Base-by-base conservation (phyloP, 1,140 invertebrate species). In the Theocolax elegans region DNA sequence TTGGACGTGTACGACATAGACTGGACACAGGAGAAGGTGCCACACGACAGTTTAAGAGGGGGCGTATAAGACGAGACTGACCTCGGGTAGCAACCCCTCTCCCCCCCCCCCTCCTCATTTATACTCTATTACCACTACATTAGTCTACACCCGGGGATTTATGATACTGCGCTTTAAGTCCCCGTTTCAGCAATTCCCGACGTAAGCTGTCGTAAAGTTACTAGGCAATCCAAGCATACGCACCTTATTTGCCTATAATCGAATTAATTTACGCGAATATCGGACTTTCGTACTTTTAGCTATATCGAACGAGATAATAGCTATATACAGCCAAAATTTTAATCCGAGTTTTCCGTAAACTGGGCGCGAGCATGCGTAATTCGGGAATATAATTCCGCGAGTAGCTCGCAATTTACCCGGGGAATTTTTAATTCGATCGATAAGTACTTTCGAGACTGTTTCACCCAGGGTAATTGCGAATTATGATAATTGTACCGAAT, bases 91-190 rank as follows among this genome's bases (percentile, higher is more conserved):
- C 77, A 80, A 81, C 81, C 83, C 21, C n/a, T n/a, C n/a, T n/a
- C n/a, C n/a, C n/a, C n/a, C n/a, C n/a, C n/a, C n/a, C n/a, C n/a
- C n/a, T 17, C 7, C 80, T 83, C 81, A 85, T 85, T 86, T 85
- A 85, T 85, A 84, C 83, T 84, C 83, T 84, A 85, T 85, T 85
- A 85, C 81, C 83, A 86, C 83, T 84, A 84, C 82, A 86, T 86
- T 85, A 86, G 83, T 86, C 83, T 82, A 73, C 74, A 77, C 78
- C 75, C 75, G 63, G 76, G 78, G 79, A 86, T 85, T 86, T 85
- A 84, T 83, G 81, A 85, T 80, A 51, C 38, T 42, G 74, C 64
- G 76, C 75, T 74, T 76, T 71, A 68, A 76, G 73, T 75, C 71
- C 73, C 73, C 44, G 31, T 17, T 27, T 27, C n/a, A 6, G 13